A percentile compares a stretch with the other conserved stretches of the same genome.
Evolutionary conservation across 30 jellyfish, hydroid and myxozoan genomes (phyloP).

Genomic region (Cassiopea xamachana): DNA sequence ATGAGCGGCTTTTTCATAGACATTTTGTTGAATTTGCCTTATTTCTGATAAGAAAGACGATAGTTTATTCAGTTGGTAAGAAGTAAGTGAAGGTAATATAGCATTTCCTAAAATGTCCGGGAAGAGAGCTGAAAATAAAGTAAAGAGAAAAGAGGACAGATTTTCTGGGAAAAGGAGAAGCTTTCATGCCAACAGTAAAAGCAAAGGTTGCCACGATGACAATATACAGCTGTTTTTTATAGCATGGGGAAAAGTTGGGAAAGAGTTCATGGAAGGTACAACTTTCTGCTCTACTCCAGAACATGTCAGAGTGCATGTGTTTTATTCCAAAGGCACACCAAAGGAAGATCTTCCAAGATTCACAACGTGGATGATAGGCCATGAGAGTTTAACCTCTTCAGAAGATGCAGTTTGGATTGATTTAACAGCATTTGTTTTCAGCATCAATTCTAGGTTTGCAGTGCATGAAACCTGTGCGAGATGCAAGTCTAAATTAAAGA

Average conservation of each 20-base stretch:
- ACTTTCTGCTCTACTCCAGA: conserved; percentile 18
- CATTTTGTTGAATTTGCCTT: too few relatives aligned
- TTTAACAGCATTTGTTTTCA: conserved; percentile 74
- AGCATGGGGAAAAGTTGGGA: conserved; percentile 55
- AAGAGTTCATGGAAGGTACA: conserved; percentile 39
- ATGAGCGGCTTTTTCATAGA: too few relatives aligned
- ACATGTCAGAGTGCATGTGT: conserved; percentile 50
- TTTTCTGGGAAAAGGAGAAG: background rate
- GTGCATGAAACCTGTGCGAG: conserved; percentile 24
- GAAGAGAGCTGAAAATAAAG: background rate
- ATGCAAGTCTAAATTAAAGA: background rate
- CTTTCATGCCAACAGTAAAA: background rate
- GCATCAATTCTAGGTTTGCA: conserved; percentile 76
- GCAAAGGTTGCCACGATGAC: background rate
- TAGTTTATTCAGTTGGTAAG: too few relatives aligned
- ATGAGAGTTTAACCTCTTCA: conserved; percentile 82
- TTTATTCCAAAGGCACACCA: conserved; percentile 44
- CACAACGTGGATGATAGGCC: conserved; percentile 66
- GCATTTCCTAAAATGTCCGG: background rate
- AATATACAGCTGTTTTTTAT: conserved; percentile 19
- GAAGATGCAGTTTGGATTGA: conserved; percentile 91
- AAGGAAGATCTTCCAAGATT: conserved; percentile 35
- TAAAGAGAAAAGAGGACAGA: background rate
- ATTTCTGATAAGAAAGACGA: too few relatives aligned
- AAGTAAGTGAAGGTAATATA: background rate